phyloP scores from a whole-genome alignment of 2,113 vertebrate genomes.

The Speoplatyrhinus poulsoni region DNA sequence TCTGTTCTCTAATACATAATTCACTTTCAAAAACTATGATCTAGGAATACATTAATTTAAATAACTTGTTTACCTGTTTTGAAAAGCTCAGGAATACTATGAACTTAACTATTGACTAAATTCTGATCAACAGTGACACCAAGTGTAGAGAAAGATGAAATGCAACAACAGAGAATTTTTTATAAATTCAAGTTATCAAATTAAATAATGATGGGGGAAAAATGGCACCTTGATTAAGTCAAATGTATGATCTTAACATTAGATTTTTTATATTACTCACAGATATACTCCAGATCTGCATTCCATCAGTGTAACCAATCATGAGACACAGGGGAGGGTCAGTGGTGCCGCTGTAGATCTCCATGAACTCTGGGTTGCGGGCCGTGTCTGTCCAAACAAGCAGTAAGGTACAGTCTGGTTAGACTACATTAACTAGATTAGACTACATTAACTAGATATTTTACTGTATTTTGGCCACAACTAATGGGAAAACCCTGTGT shows the following conservation, averaged over 20 bases:
- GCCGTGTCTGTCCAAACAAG: constrained; percentile 79
- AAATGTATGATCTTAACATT: too few species aligned
- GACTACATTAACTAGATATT: not conserved
- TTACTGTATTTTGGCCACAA: not conserved
- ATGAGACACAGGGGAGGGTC: constrained; percentile 91
- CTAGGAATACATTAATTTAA: not conserved
- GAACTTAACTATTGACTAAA: not conserved
- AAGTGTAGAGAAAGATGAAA: constrained; percentile 46
- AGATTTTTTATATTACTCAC: constrained; percentile 36
- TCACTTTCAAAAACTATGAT: too few species aligned
- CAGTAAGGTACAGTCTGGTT: not conserved
- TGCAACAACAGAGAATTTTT: constrained; percentile 5
- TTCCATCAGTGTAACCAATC: constrained; percentile 94
- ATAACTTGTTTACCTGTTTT: not conserved
- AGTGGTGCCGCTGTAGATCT: constrained; percentile 86
- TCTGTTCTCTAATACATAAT: not conserved
- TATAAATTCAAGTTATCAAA: too few species aligned
- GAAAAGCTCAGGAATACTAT: not conserved
- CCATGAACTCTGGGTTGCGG: constrained; percentile 90
- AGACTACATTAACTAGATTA: not conserved
- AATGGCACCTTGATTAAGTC: too few species aligned
- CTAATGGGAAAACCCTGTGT: too few species aligned
- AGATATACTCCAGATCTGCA: constrained; percentile 97
- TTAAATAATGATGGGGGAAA: too few species aligned
- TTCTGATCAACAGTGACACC: constrained; percentile 50